Evolutionary conservation across 1,140 invertebrate genomes (phyloP).

Genomic region (Gryon sp.): DNA sequence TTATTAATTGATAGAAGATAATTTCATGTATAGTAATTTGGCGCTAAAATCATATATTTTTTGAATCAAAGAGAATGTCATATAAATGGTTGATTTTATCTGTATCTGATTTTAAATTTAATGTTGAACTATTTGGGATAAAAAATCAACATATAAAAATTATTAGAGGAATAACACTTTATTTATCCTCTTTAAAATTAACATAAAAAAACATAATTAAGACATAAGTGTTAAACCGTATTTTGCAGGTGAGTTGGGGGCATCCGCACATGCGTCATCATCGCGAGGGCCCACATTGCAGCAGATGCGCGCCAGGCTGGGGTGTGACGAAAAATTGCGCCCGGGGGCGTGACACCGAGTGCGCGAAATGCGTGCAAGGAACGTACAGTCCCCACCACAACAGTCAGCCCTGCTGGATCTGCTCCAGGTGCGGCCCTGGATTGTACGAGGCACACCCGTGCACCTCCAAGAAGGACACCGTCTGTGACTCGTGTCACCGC

Average conservation of each 20-base stretch:
- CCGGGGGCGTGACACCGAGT: slow-evolving; percentile 74
- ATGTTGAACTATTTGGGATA: no score
- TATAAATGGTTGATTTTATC: no score
- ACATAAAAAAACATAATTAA: background rate
- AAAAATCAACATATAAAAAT: no score
- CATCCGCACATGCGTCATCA: slow-evolving; percentile 76
- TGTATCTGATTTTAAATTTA: no score
- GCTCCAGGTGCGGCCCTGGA: slow-evolving; percentile 78
- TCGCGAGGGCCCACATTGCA: slow-evolving; percentile 71
- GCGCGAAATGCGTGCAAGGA: slow-evolving; percentile 72
- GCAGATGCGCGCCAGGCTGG: slow-evolving; percentile 78
- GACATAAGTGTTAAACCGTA: background rate
- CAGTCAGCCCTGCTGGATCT: slow-evolving; percentile 78
- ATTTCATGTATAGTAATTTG: no score
- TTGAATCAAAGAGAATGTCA: no score
- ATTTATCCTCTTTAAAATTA: no score
- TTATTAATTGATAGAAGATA: no score
- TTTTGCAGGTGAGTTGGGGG: slow-evolving; percentile 67
- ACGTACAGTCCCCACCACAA: slow-evolving; percentile 79
- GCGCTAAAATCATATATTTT: no score
- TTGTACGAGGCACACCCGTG: slow-evolving; percentile 79
- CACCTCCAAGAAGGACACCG: slow-evolving; percentile 74
- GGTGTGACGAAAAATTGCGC: slow-evolving; percentile 75
- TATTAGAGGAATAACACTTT: no score
- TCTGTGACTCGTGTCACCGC: slow-evolving; percentile 79